Conservation (phyloP, 2,113 vertebrate genomes). For the Phaetusa simplex region DNA sequence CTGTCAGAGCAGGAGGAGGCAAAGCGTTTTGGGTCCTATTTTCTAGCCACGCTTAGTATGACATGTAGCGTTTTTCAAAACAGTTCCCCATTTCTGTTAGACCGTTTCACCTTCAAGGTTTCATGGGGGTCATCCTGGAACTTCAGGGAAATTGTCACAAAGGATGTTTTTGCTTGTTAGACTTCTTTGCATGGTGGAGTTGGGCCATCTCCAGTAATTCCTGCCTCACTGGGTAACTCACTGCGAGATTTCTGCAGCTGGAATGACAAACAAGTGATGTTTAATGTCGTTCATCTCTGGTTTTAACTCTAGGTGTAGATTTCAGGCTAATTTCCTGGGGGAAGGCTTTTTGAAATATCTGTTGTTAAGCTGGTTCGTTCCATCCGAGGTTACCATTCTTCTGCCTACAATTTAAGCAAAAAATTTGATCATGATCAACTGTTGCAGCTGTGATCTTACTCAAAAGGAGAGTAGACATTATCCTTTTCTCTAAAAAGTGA, state of each 20-base stretch:
- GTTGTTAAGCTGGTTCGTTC: not conserved
- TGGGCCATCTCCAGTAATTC: conserved; percentile 3
- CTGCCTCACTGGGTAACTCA: not conserved
- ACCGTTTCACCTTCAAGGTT: not conserved
- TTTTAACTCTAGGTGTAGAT: not conserved
- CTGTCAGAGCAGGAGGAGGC: not conserved
- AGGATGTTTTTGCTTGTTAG: not conserved
- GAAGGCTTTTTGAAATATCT: not conserved
- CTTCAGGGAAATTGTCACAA: not conserved
- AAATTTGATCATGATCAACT: not conserved
- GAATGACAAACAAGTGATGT: not conserved
- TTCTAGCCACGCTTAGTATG: not conserved
- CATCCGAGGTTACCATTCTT: not conserved
- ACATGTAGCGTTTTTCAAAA: not conserved
- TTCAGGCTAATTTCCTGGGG: not conserved
- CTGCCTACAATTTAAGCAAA: not conserved
- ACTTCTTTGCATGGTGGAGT: not conserved
- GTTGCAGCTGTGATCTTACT: not conserved
- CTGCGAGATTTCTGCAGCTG: not conserved
- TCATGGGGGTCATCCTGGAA: not conserved
- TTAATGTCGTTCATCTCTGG: not conserved
- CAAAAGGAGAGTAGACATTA: not conserved
- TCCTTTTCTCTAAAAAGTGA: not conserved
- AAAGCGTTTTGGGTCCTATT: not conserved
- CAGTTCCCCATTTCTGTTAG: not conserved